These are phyloP conservation scores for Poeciliopsis presidionis DNA, from an alignment of 2,797 vertebrate genomes.

Conservation along the genomic window DNA sequence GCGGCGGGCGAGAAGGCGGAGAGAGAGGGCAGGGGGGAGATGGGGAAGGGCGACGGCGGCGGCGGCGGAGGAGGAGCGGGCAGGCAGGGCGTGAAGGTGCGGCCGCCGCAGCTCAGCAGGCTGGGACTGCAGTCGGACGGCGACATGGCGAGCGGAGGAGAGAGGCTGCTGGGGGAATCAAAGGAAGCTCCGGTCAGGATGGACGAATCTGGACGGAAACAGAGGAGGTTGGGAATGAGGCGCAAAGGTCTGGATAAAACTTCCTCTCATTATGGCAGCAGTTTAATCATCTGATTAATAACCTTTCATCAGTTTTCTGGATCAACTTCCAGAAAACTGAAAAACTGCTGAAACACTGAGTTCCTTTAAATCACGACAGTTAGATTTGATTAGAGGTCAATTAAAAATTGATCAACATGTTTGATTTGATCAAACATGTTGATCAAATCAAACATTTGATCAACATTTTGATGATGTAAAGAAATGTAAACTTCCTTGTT, in stretches of 20 bases:
- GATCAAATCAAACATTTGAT: too few relatives aligned
- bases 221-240: neutral
- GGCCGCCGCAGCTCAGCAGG: conserved; percentile 51
- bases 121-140: conserved; percentile 9
- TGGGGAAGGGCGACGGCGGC: neutral
- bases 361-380: too few relatives aligned
- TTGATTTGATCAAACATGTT: too few relatives aligned
- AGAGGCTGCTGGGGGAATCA: conserved; percentile 56
- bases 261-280: neutral
- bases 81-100: conserved; percentile 52
- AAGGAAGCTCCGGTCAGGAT: conserved; percentile 23
- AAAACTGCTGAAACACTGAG: too few relatives aligned
- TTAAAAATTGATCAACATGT: too few relatives aligned
- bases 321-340: too few relatives aligned
- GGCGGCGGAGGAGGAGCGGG: conserved; percentile 7
- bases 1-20: neutral
- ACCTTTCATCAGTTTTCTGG: too few relatives aligned
- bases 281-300: too few relatives aligned
- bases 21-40: conserved; percentile 2
- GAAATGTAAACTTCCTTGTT: too few relatives aligned
- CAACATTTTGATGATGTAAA: too few relatives aligned
- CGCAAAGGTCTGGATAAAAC: neutral
- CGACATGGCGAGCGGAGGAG: conserved; percentile 36
- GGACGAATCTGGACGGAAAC: conserved; percentile 54
- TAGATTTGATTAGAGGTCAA: too few relatives aligned